Evolutionary conservation across 2,888 invertebrate genomes (phyloP), one percentile per base, ranked within the genome.

Genomic region (Phaonia tiefii): DNA sequence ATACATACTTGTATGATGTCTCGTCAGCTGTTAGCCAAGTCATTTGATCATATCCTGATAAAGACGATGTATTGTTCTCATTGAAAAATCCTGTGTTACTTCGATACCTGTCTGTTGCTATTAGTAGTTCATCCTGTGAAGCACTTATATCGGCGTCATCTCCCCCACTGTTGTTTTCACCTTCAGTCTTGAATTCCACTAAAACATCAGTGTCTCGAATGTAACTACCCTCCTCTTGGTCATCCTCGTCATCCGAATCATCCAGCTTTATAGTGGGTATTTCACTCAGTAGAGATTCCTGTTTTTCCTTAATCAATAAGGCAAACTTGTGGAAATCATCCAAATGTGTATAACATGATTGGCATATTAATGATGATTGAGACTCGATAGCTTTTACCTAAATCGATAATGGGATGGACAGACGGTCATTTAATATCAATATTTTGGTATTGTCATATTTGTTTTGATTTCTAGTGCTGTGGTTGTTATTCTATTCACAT

Each of bases 121-220:
- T 72, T 8, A 75, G 15, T 15, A 81, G 60, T 44, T 73, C 80
- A 25, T 81, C 81, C 5, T 78, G 78, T 1, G 67, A 60, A 39
- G 69, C 42, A 63, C 58, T 54, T 15, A 65, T 75, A 22, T 20
- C 22, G 5, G 11, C 13, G 1, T 63, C 75, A 1, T 51, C 63
- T 15, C 66, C 13, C 60, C 73, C 15, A 39, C 31, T 17, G 44
- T 8, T 20, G 13, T 20, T 37, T 44, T 79, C 42, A 1, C 51
- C 54, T 37, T 75, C 81, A 75, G 75, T 69, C 69, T 81, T 75
- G 49, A 75, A 81, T 22, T 78, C 81, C 3, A 78, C 81, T 51
- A 81, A 75, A 56, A 78, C 85, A 72, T 88, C 88, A 83, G 87
- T 86, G 60, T 88, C 81, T 25, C 77, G 79, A 31, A 82, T 73